These are phyloP conservation scores for Anableps anableps DNA, from an alignment of 2,797 vertebrate genomes.

Conservation along the genomic window DNA sequence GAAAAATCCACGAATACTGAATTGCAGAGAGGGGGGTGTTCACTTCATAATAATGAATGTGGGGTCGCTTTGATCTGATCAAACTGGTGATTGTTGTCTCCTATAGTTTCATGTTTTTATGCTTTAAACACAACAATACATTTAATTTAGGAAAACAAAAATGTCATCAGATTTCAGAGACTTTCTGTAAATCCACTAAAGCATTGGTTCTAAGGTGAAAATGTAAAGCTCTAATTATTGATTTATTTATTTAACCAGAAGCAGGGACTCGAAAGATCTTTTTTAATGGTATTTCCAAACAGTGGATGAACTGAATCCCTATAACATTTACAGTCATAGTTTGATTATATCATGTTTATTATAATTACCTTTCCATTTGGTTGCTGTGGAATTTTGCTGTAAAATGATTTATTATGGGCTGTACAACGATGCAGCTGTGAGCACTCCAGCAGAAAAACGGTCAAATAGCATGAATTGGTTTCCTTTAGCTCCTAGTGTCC, in stretches of 20 bases:
- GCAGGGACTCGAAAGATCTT: background rate
- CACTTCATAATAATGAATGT: too few relatives aligned
- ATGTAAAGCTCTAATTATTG: too few relatives aligned
- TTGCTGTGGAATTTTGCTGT: background rate
- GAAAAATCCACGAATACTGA: too few relatives aligned
- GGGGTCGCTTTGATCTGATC: too few relatives aligned
- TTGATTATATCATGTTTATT: background rate
- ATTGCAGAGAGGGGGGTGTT: too few relatives aligned
- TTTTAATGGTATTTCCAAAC: background rate
- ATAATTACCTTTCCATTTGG: background rate
- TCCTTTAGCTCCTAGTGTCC: background rate
- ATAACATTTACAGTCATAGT: background rate
- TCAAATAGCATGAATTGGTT: background rate
- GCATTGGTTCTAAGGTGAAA: too few relatives aligned
- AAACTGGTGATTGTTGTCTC: too few relatives aligned
- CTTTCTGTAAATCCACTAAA: too few relatives aligned
- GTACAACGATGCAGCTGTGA: background rate
- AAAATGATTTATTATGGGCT: conserved; percentile 1
- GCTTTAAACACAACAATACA: background rate
- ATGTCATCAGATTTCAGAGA: background rate
- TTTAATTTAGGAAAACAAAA: background rate
- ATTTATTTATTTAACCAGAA: background rate
- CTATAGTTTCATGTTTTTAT: background rate
- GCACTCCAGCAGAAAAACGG: background rate
- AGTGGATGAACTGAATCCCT: background rate